Percentiles rank a stretch among this genome's conserved stretches.
phyloP scores from a whole-genome alignment of 2,888 invertebrate genomes.

The Eupelmus urozonus region DNA sequence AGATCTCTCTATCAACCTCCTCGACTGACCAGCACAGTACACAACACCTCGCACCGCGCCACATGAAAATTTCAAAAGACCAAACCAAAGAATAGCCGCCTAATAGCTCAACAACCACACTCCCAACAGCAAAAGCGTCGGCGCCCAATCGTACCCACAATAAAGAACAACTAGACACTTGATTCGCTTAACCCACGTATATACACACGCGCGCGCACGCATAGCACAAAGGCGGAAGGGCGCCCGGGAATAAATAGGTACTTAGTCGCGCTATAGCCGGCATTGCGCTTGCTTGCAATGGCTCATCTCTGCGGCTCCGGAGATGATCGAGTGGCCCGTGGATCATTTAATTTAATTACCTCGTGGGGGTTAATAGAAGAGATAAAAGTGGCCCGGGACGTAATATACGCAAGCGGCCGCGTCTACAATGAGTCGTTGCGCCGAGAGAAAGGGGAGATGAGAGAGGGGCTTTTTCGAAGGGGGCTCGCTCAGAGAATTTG shows the following conservation, averaged over 20 bases:
- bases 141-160: no score
- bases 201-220: slow-evolving; percentile 65
- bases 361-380: slow-evolving; percentile 74
- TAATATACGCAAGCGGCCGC: not conserved
- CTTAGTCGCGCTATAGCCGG: not conserved
- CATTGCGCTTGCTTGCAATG: not conserved
- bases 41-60: no score
- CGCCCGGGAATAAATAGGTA: slow-evolving; percentile 34
- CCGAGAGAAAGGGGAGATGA: not conserved
- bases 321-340: slow-evolving; percentile 75
- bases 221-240: slow-evolving; percentile 44
- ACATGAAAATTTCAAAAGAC: no score
- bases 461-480: slow-evolving; percentile 10
- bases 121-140: no score
- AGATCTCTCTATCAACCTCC: no score
- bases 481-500: slow-evolving; percentile 57
- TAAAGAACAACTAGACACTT: no score
- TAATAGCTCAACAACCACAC: no score
- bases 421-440: not conserved
- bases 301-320: slow-evolving; percentile 31
- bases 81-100: no score
- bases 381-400: slow-evolving; percentile 69
- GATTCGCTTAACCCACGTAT: slow-evolving; percentile 60
- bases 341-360: slow-evolving; percentile 77
- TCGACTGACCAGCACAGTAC: no score